phyloP scores from a whole-genome alignment of 2,797 vertebrate species.

The Pangasius larnaudii region DNA sequence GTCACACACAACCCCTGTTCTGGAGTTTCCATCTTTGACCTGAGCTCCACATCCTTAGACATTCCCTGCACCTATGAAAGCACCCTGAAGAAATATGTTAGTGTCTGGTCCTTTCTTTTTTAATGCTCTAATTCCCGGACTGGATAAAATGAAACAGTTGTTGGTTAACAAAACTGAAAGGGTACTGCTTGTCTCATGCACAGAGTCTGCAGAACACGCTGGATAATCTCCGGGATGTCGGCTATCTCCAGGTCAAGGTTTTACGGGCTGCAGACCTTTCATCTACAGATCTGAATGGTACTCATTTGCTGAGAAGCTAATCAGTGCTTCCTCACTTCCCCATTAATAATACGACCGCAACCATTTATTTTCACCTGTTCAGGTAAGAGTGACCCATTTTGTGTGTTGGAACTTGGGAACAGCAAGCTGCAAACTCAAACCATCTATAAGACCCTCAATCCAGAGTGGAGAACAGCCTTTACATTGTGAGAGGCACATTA shows the following conservation, averaged over 20 bases:
- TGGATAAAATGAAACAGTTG: neutral
- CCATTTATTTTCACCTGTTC: slow-evolving; percentile 14
- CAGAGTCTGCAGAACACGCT: slow-evolving; percentile 86
- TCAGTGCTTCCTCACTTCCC: neutral
- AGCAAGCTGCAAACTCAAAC: slow-evolving; percentile 92
- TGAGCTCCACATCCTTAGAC: slow-evolving; percentile 81
- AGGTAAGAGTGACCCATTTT: slow-evolving; percentile 95
- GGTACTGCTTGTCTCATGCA: slow-evolving; percentile 20
- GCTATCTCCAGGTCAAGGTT: slow-evolving; percentile 94
- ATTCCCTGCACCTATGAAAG: slow-evolving; percentile 76
- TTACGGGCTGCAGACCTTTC: slow-evolving; percentile 88
- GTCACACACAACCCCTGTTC: slow-evolving; percentile 82
- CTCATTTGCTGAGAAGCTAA: neutral
- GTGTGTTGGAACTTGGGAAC: slow-evolving; percentile 89
- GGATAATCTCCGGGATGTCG: slow-evolving; percentile 81
- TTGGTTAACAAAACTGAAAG: neutral
- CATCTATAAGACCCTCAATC: slow-evolving; percentile 89
- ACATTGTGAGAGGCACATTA: slow-evolving; percentile 84
- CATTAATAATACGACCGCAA: neutral
- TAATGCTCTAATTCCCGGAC: neutral
- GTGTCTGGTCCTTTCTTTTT: slow-evolving; percentile 53
- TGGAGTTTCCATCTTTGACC: slow-evolving; percentile 87
- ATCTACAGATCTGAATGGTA: slow-evolving; percentile 93
- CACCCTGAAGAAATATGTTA: slow-evolving; percentile 84
- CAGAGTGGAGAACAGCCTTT: slow-evolving; percentile 94